Percentiles rank a stretch among this genome's conserved stretches.
Evolutionary conservation across 2,797 vertebrate genomes (phyloP).

Genomic region (Phrynocephalus guinanensis): DNA sequence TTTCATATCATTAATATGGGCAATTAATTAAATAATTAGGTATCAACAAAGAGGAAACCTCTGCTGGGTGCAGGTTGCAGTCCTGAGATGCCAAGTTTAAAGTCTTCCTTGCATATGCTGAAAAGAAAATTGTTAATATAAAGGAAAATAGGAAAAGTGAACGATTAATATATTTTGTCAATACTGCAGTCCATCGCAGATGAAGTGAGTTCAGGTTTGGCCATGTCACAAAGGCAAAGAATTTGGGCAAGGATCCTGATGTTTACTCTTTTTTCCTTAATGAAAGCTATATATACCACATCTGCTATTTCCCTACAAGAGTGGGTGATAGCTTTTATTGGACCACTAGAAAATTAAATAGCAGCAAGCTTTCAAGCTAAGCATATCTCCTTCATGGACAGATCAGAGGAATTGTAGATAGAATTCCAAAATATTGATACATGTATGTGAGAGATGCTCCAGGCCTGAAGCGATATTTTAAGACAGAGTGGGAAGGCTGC

Average conservation of each 20-base stretch:
- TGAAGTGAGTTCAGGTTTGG: not conserved
- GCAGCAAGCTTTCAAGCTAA: too few relatives aligned
- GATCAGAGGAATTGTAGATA: too few relatives aligned
- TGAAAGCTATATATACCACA: not conserved
- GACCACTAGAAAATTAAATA: too few relatives aligned
- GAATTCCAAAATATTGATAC: too few relatives aligned
- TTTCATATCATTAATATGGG: conserved; percentile 74
- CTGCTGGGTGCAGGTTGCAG: conserved; percentile 56
- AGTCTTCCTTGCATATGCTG: conserved; percentile 42
- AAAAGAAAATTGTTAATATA: conserved; percentile 28
- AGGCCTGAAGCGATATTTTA: not conserved
- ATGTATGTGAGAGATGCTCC: too few relatives aligned
- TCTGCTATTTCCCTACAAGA: not conserved
- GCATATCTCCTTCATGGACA: too few relatives aligned
- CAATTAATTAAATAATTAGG: conserved; percentile 77
- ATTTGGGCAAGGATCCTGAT: not conserved
- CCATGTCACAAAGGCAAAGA: not conserved
- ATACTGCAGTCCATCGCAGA: not conserved
- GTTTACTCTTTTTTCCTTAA: not conserved
- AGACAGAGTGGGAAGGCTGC: not conserved
- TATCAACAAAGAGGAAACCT: conserved; percentile 66
- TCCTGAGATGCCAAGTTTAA: conserved; percentile 64
- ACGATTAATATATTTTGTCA: not conserved
- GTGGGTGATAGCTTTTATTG: not conserved
- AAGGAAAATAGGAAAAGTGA: not conserved